A percentile compares a stretch with the other conserved stretches of the same genome.
Evolutionary conservation across 2,888 invertebrate genomes (phyloP).

Genomic region (Yponomeuta plumbellus): DNA sequence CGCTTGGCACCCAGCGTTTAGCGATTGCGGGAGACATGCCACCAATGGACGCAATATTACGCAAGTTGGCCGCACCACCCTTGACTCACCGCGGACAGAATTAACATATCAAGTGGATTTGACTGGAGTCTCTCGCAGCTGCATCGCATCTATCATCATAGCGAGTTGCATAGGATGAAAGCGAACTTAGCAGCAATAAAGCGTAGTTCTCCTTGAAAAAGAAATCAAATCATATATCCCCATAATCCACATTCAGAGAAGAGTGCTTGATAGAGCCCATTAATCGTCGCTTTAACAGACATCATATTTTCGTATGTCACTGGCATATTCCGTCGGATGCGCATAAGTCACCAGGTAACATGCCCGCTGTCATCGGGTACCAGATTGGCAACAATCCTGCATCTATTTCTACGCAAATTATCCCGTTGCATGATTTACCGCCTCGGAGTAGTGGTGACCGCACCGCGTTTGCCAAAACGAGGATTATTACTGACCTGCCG

Average conservation of each 20-base stretch:
- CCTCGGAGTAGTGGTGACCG: conserved; percentile 33
- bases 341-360: conserved; percentile 27
- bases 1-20: conserved; percentile 17
- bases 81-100: conserved; percentile 57
- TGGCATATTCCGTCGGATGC: conserved; percentile 27
- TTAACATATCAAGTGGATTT: conserved; percentile 50
- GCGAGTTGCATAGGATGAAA: neutral
- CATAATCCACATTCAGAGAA: neutral
- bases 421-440: conserved; percentile 45
- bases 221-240: neutral
- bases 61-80: conserved; percentile 45
- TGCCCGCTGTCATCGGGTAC: conserved; percentile 29
- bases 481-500: conserved; percentile 38
- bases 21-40: conserved; percentile 44
- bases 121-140: conserved; percentile 46
- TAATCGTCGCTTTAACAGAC: conserved; percentile 26
- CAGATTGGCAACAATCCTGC: conserved; percentile 43
- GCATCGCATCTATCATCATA: conserved; percentile 41
- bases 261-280: conserved; percentile 27
- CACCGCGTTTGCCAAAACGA: conserved; percentile 48
- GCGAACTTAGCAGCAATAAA: neutral
- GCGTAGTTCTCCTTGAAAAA: neutral
- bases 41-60: conserved; percentile 60
- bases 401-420: conserved; percentile 47
- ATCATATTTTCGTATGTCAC: conserved; percentile 14